phyloP scores from a whole-genome alignment of 2,113 vertebrate genomes.

The Coreoperca whiteheadi region DNA sequence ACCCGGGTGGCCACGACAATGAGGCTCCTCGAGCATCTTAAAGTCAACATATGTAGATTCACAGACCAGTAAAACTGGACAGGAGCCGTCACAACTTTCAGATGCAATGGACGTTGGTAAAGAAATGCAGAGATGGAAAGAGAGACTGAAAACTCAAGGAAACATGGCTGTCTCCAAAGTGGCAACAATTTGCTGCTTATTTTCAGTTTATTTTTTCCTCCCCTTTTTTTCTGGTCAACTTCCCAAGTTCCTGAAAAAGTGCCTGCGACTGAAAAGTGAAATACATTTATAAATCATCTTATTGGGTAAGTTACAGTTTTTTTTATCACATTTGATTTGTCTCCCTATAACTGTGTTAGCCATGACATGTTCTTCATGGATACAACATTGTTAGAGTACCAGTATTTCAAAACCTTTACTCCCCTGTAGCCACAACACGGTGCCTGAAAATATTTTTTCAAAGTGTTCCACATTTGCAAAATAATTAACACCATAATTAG shows the following conservation, averaged over 20 bases:
- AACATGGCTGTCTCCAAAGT: neutral
- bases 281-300: neutral
- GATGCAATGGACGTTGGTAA: neutral
- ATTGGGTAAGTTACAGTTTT: neutral
- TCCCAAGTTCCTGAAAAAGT: neutral
- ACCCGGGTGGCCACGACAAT: neutral
- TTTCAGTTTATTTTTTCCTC: neutral
- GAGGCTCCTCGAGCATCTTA: neutral
- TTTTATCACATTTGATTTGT: neutral
- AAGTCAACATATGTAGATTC: neutral
- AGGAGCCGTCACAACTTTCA: neutral
- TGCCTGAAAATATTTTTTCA: conserved; percentile 11
- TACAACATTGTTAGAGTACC: neutral
- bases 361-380: neutral
- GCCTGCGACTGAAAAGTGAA: neutral
- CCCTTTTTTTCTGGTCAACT: neutral
- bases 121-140: neutral
- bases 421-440: neutral
- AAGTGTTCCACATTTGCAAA: conserved; percentile 1
- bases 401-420: neutral
- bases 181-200: neutral
- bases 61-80: neutral
- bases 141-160: neutral
- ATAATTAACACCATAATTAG: conserved; percentile 31
- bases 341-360: neutral